Evolutionary conservation across 2,797 vertebrate genomes (phyloP), one percentile per base, ranked within the genome.

Genomic region (Morelia viridis): DNA sequence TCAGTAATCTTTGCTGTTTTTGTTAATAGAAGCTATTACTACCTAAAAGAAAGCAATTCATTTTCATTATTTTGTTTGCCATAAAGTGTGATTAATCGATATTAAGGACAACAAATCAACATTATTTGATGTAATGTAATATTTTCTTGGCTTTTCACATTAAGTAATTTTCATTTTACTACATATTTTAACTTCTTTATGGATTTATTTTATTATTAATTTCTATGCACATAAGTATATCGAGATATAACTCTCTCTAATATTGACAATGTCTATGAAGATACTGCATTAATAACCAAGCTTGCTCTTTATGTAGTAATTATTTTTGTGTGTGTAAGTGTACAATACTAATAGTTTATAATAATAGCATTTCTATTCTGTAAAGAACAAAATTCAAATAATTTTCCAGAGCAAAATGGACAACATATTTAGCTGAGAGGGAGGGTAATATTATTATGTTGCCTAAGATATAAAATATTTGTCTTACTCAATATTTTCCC

Each of bases 21-120:
- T 94, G 85, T 88, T 94, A 95, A 95, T 94, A 89, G 93, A 95
- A 95, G 64, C 83, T 93, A 95, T 90, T 90, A 35, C 24, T 85
- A 85, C 46, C 92, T 91, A 93, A 93, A 61, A 93, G 68, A 89
- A 92, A 95, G 53, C 9, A 92, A 95, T 96, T 95, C 0, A 92
- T 95, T 95, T 89, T 28, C 11, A 46, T 93, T 91, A 50, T 93
- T 93, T 89, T 65, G 0, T 93, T 93, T 93, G n/a, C 41, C 7
- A 71, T 95, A 41, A 13, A 94, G 93, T 31, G 31, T 58, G 53
- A 93, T 90, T 95, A 92, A 93, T 91, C 92, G 1, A 0, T 58
- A 85, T 93, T 90, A 88, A 13, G 94, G 68, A 84, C 11, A 94
- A 94, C 86, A 19, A 95, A 93, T 95, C 85, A 92, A 86, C 19